A percentile compares a stretch with the other conserved stretches of the same genome.
Conservation (phyloP, 1,140 invertebrate species). For the Popillia japonica region DNA sequence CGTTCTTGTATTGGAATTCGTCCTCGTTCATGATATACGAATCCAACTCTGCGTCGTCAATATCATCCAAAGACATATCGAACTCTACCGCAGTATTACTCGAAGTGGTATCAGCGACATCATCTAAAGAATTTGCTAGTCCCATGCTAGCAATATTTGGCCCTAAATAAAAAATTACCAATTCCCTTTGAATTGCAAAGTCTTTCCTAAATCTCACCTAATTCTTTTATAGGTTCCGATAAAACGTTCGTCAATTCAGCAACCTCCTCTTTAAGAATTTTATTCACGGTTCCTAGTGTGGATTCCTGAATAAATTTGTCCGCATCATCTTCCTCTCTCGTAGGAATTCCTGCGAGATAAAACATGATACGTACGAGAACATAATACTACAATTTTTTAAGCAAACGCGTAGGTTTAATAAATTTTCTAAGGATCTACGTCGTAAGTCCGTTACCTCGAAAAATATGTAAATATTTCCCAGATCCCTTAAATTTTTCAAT, state of each 20-base stretch:
- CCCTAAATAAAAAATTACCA: conserved; percentile 49
- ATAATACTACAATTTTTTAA: too few relatives aligned
- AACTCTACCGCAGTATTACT: conserved; percentile 51
- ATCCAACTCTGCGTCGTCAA: conserved; percentile 90
- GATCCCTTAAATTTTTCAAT: too few relatives aligned
- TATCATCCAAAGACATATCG: conserved; percentile 80
- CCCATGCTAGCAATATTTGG: conserved; percentile 58
- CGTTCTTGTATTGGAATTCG: conserved; percentile 81
- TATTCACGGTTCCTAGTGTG: conserved; percentile 64
- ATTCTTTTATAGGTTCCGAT: conserved; percentile 41
- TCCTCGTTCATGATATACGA: conserved; percentile 84
- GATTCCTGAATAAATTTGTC: conserved; percentile 68
- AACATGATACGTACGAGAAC: background rate
- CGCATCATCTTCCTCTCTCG: conserved; percentile 60
- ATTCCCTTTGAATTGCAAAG: too few relatives aligned
- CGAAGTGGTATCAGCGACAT: conserved; percentile 56
- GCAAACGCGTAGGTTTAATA: too few relatives aligned
- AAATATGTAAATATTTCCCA: too few relatives aligned
- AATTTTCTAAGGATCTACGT: too few relatives aligned
- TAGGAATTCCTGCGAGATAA: background rate
- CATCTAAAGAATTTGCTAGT: conserved; percentile 55
- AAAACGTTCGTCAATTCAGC: conserved; percentile 7
- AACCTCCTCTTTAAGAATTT: conserved; percentile 48
- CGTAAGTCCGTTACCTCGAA: too few relatives aligned
- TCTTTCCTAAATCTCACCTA: conserved; percentile 45